Evolutionary conservation across 2,888 invertebrate genomes (phyloP), one percentile per base, ranked within the genome.

Genomic region (Hedya salicella): DNA sequence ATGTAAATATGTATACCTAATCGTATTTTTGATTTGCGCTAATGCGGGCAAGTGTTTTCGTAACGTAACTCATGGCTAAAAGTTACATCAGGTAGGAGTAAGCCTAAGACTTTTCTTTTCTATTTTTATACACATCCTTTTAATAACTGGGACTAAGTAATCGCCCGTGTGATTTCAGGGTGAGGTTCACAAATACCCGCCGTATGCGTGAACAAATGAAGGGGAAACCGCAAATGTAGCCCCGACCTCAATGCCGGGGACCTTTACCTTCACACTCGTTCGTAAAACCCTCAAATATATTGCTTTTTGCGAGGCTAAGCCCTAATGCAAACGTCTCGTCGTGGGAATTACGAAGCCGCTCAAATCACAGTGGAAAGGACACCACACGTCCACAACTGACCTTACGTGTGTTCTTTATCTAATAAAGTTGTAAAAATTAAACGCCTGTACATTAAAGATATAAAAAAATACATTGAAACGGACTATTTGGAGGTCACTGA

Each of bases 171-270:
- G 50, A 52, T 52, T 61, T 30, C 42, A 19, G 30, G 16, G 50
- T 30, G 32, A 32, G 21, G 61, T 60, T 49, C 60, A 21, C 39
- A 39, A 25, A 39, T 16, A 40, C 14, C 49, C 40, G 40, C 40
- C 61, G 30, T 61, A 50, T 61, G 60, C 40, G 16, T 25, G 42
- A 52, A 61, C 42, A 61, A 61, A 61, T 61, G 61, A 61, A 52
- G 50, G 52, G 52, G 61, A 61, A 61, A 40, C 61, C 50, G 30
- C 61, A 61, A 61, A 61, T 61, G 50, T 61, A 61, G 53, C 53
- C 19, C 61, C 50, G 61, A 42, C 50, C 61, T 52, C 61, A 52
- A 60, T 42, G 30, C 40, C 39, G 19, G 9, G 30, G 40, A 50
- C 60, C 40, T 49, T 50, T 60, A 53, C 62, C 62, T 62, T 62